Conservation (phyloP, 2,113 vertebrate species). For the Chloebia gouldiae region DNA sequence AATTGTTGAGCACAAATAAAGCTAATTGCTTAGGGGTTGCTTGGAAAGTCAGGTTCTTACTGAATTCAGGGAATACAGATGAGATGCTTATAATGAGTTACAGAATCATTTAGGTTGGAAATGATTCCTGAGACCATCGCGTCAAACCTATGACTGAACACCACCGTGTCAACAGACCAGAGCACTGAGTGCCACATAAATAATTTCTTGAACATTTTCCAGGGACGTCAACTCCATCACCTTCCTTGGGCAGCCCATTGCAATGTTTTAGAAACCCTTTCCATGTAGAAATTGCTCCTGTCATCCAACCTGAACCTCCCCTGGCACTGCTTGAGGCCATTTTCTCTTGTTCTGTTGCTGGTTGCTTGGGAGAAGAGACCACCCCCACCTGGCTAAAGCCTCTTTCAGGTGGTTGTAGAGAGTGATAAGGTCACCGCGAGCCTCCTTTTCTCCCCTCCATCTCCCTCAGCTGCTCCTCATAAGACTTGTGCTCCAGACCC, state of each 20-base stretch:
- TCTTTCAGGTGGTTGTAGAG: neutral
- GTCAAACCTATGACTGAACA: neutral
- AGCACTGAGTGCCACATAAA: too few species aligned
- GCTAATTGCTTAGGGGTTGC: neutral
- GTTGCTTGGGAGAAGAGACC: neutral
- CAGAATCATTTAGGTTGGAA: neutral
- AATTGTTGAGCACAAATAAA: too few species aligned
- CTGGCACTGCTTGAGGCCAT: neutral
- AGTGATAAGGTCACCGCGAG: neutral
- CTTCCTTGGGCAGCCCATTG: neutral
- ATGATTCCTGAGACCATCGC: too few species aligned
- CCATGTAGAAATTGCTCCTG: neutral
- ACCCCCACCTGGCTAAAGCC: neutral
- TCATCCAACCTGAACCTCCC: too few species aligned
- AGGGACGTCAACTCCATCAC: accelerated
- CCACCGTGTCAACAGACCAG: neutral
- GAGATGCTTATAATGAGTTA: accelerated
- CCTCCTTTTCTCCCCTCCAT: neutral
- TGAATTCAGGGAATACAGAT: neutral
- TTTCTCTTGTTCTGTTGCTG: neutral
- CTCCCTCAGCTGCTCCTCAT: neutral
- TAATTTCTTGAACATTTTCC: neutral
- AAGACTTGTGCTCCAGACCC: neutral
- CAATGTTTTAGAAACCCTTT: neutral
- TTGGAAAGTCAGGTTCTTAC: neutral